phyloP scores from a whole-genome alignment of 2,888 invertebrate genomes.

The Callinectes sapidus region DNA sequence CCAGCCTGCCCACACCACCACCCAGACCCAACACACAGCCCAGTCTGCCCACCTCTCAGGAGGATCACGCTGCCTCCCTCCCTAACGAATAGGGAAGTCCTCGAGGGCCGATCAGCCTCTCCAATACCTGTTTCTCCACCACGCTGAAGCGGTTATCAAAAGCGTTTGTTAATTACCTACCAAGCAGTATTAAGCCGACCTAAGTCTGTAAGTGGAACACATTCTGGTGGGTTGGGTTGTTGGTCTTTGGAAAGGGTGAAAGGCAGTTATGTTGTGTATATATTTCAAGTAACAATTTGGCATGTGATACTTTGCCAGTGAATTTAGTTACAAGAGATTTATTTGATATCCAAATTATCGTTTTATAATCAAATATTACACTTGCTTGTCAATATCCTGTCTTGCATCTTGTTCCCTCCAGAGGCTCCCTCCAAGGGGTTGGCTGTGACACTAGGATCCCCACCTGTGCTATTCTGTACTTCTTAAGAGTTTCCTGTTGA shows the following conservation, averaged over 20 bases:
- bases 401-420: background rate
- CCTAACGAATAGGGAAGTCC: slow-evolving; percentile 62
- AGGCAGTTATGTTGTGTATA: background rate
- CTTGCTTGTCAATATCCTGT: background rate
- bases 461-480: background rate
- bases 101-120: slow-evolving; percentile 64
- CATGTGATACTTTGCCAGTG: background rate
- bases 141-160: slow-evolving; percentile 63
- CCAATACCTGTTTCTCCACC: slow-evolving; percentile 62
- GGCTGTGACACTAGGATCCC: background rate
- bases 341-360: background rate
- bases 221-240: background rate
- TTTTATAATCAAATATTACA: background rate
- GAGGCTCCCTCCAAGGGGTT: background rate
- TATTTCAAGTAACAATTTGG: background rate
- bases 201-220: slow-evolving; percentile 38
- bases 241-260: slow-evolving; percentile 27
- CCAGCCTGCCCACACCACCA: slow-evolving; percentile 11
- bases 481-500: background rate
- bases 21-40: slow-evolving; percentile 28
- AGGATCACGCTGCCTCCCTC: background rate
- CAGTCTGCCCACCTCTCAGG: background rate
- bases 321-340: background rate
- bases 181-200: slow-evolving; percentile 56
- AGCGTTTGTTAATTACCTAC: slow-evolving; percentile 51